A percentile compares a stretch with the other conserved stretches of the same genome.
These are phyloP conservation scores for Brachionus sp. DNA, from an alignment of 1,140 invertebrate species.

Conservation along the genomic window DNA sequence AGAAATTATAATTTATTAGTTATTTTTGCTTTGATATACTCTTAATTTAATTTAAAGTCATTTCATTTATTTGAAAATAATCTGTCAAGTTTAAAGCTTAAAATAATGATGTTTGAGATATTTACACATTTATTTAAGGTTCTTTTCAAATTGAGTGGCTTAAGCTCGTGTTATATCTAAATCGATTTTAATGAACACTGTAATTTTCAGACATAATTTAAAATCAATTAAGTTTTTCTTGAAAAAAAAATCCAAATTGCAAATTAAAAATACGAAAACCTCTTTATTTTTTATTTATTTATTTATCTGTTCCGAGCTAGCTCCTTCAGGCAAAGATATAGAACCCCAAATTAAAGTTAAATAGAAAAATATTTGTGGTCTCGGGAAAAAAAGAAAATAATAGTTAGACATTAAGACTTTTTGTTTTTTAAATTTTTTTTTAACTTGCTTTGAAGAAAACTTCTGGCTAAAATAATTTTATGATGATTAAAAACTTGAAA, in stretches of 20 bases:
- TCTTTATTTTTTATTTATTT: too few species aligned
- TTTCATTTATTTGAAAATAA: not conserved
- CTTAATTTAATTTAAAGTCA: constrained; percentile 1
- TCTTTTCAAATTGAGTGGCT: not conserved
- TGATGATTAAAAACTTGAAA: too few species aligned
- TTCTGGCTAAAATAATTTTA: too few species aligned
- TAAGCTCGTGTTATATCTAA: not conserved
- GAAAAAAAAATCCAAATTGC: not conserved
- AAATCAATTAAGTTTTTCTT: not conserved
- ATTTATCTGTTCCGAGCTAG: too few species aligned
- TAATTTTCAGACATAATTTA: not conserved
- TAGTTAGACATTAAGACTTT: too few species aligned
- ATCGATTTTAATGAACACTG: not conserved
- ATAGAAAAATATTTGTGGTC: too few species aligned
- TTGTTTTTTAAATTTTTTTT: too few species aligned
- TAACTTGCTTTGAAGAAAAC: too few species aligned
- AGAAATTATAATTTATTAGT: not conserved
- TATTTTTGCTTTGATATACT: not conserved
- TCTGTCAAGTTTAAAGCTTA: not conserved
- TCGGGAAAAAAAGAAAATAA: too few species aligned
- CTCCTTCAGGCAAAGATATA: too few species aligned
- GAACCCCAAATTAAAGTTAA: too few species aligned
- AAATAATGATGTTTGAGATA: not conserved
- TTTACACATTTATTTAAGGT: not conserved
- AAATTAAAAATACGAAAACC: too few species aligned